Evolutionary conservation across 2,113 vertebrate species (phyloP).

Genomic region (Phalacrocorax carbo): DNA sequence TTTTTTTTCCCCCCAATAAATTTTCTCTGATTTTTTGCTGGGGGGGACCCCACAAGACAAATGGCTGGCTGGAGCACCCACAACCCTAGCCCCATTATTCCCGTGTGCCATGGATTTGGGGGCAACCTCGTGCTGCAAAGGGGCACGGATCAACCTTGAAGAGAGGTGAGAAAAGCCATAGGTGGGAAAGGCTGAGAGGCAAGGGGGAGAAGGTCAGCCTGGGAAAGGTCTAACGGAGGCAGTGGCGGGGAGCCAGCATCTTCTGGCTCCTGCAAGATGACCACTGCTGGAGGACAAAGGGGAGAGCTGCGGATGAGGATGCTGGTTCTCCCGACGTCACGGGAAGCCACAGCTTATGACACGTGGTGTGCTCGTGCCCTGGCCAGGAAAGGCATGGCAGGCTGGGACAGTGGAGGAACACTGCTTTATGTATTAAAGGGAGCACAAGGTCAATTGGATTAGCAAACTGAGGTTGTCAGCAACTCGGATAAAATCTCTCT

Average conservation of each 20-base stretch:
- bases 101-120: neutral
- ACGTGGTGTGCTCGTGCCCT: fast-evolving
- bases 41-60: neutral
- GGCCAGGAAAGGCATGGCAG: neutral
- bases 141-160: fast-evolving
- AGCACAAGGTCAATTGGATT: neutral
- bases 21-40: neutral
- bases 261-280: neutral
- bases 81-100: neutral
- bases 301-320: neutral
- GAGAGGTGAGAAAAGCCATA: neutral
- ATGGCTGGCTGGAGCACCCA: neutral
- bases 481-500: neutral
- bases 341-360: fast-evolving
- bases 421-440: neutral
- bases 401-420: neutral
- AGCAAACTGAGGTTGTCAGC: neutral
- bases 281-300: neutral
- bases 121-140: neutral
- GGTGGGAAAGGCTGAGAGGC: neutral
- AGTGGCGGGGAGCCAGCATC: neutral
- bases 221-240: neutral
- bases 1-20: neutral
- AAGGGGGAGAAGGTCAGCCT: neutral
- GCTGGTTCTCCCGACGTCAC: neutral